Percentiles rank a stretch among this genome's conserved stretches.
Evolutionary conservation across 2,113 vertebrate genomes (phyloP).

Genomic region (Stictonetta naevosa): DNA sequence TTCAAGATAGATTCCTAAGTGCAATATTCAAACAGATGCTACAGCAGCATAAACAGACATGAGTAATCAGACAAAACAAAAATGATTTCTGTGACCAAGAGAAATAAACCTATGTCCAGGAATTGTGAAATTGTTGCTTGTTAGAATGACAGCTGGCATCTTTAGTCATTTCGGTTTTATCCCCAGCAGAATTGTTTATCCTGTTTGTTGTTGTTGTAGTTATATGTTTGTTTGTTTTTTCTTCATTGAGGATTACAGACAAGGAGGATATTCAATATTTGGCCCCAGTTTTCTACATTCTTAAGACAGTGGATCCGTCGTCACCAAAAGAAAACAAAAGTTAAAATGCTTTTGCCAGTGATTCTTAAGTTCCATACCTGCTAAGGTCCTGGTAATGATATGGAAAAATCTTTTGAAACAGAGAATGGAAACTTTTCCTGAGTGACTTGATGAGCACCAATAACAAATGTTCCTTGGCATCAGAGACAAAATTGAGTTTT

Average conservation of each 20-base stretch:
- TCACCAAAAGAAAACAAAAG: neutral
- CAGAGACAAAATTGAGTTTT: neutral
- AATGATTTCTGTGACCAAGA: neutral
- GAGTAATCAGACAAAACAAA: constrained; percentile 8
- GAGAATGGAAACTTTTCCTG: neutral
- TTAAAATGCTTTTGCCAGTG: neutral
- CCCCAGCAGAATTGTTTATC: neutral
- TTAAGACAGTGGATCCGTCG: neutral
- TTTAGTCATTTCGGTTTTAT: neutral
- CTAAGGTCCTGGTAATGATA: neutral
- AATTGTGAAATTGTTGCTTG: neutral
- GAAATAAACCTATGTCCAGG: neutral
- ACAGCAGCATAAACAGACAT: neutral
- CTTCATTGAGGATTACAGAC: neutral
- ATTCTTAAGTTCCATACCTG: neutral
- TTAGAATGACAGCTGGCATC: constrained; percentile 5
- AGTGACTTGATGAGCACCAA: neutral
- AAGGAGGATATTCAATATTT: neutral
- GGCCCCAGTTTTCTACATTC: neutral
- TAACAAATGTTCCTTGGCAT: neutral
- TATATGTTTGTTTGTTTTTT: neutral
- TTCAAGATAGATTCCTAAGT: neutral
- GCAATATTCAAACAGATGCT: neutral
- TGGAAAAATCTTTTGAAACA: neutral
- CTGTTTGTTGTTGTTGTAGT: neutral